Base-by-base conservation (phyloP, 2,888 invertebrate genomes). In the Dolichomitus sp. region DNA sequence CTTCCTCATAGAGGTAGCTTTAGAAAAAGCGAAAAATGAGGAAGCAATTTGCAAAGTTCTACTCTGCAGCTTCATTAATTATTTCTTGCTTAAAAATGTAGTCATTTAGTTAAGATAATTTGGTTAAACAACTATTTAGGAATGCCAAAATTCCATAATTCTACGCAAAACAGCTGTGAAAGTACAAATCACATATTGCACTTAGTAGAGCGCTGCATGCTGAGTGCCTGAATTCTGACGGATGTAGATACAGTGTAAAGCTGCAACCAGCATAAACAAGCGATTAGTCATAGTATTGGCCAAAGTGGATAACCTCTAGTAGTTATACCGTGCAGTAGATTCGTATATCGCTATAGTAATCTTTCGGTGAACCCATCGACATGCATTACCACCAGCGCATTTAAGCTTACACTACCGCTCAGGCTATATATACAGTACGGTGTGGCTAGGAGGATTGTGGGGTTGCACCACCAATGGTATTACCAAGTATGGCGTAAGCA, bases 301-400 rank as follows among this genome's bases (percentile, higher is more conserved):
- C 33, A 74, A 78, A 85, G 83, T 83, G 78, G 81, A 84, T 81
- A 81, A 76, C 77, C 81, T 83, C 80, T n/a, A 19, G 73, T 76
- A 75, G 83, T 75, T 80, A 83, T 82, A 74, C 48, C 52, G 23
- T 57, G n/a, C 52, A 76, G 80, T 59, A 57, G 72, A 76, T 80
- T 72, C 80, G 76, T 83, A 83, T 77, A 83, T 83, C 76, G 80
- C 61, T 42, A 37, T 52, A 69, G 76, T 80, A 83, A 83, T 83
- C 83, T 83, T 83, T 77, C 48, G 75, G 61, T 66, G 75, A 80
- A 70, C 80, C 79, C 70, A 83, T 83, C 80, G 80, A 61, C 68
- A 54, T 83, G 66, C 76, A 76, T 63, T 76, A 73, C 61, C 63
- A 42, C 33, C 72, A 42, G 68, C 72, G 73, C 76, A 76, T 83